Percentiles rank a stretch among this genome's conserved stretches.
Conservation (phyloP, 1,140 invertebrate species). For the Tachypleus tridentatus region DNA sequence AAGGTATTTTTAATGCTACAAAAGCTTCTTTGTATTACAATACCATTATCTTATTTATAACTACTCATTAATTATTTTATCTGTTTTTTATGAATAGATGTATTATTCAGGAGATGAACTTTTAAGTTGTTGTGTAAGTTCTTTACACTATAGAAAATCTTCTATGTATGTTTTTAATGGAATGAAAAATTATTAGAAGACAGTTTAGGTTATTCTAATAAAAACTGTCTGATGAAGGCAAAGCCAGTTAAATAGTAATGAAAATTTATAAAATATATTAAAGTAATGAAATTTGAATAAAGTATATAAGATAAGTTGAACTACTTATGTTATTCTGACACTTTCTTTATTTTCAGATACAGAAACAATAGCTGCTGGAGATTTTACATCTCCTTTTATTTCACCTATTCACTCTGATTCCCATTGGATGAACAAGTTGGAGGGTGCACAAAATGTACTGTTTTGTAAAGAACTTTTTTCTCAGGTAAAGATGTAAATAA, state of each 20-base stretch:
- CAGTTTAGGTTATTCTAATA: no score
- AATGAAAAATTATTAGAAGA: no score
- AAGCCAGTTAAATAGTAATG: no score
- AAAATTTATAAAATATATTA: slow-evolving; percentile 4
- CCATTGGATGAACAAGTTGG: slow-evolving; percentile 88
- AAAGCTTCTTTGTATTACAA: slow-evolving; percentile 23
- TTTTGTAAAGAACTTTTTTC: slow-evolving; percentile 96
- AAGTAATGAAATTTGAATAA: slow-evolving; percentile 21
- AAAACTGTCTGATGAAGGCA: no score
- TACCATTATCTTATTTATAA: background rate
- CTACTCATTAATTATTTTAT: no score
- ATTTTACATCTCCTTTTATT: slow-evolving; percentile 34
- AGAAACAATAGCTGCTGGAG: slow-evolving; percentile 35
- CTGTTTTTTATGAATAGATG: no score
- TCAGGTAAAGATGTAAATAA: slow-evolving; percentile 38
- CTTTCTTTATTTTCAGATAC: slow-evolving; percentile 30
- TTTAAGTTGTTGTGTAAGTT: background rate
- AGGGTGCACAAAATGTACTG: slow-evolving; percentile 90
- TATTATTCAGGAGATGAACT: no score
- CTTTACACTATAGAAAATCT: no score
- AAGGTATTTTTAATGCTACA: slow-evolving; percentile 57
- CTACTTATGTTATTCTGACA: slow-evolving; percentile 4
- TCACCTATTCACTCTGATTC: slow-evolving; percentile 50
- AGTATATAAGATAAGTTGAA: slow-evolving; percentile 1
- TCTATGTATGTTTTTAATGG: no score